Conservation (phyloP, 2,113 vertebrate species). For the Naja naja region DNA sequence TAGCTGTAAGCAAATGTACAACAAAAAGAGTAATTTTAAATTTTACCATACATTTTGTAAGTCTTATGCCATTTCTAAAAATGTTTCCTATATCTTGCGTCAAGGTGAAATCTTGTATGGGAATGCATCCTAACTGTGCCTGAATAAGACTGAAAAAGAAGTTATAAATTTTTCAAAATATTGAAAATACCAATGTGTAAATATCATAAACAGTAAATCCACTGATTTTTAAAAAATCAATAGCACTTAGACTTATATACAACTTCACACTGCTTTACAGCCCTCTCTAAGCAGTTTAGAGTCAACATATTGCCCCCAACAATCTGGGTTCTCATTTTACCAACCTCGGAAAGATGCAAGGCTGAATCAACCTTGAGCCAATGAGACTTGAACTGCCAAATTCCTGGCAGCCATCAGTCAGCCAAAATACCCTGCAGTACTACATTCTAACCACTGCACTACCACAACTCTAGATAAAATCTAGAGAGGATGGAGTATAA, state of each 20-base stretch:
- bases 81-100: constrained; percentile 91
- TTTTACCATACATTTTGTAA: constrained; percentile 88
- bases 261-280: neutral
- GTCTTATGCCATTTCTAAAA: constrained; percentile 88
- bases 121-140: constrained; percentile 90
- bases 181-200: constrained; percentile 18
- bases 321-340: neutral
- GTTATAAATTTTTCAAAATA: neutral
- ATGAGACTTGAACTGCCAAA: neutral
- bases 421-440: neutral
- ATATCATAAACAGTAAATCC: constrained; percentile 12
- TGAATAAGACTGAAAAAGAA: constrained; percentile 86
- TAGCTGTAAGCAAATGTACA: constrained; percentile 33
- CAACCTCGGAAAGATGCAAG: neutral
- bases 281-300: neutral
- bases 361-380: neutral
- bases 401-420: neutral
- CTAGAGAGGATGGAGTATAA: constrained; percentile 3
- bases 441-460: neutral
- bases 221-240: neutral
- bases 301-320: neutral
- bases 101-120: constrained; percentile 92
- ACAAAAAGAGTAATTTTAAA: constrained; percentile 7
- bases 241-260: neutral
- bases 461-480: constrained; percentile 25